Base-by-base conservation (phyloP, 2,797 vertebrate species). In the Miichthys miiuy region DNA sequence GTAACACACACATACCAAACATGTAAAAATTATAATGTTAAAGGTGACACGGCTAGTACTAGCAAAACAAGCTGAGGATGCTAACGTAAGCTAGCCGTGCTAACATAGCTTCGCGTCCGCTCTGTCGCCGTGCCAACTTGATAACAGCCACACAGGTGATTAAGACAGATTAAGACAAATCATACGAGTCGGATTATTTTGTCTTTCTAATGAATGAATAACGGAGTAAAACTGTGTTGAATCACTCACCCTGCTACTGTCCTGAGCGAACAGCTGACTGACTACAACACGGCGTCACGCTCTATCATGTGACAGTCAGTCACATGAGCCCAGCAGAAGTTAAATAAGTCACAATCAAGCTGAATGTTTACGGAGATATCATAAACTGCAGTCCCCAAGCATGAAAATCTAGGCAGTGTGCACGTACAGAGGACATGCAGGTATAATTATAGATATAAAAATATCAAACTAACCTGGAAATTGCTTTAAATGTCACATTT, bases 291-390 rank as follows among this genome's bases (percentile, higher is more conserved):
- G 6, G 61, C 90, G 90, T 92, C 89, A 91, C 90, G 61, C 25
- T 21, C 17, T 52, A 14, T 95, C 95, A 96, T 91, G 93, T 96
- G 95, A 94, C 88, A 12, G 47, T 6, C 13, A 5, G 84, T 95
- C 94, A 94, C 88, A 77, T 90, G 90, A 25, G 1, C 50, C 4
- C 16, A 30, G 52, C 77, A 54, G 4, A 2, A 41, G 52, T 46
- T 4, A 3, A 2, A 41, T 10, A 21, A 11, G 14, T 21, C 6
- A 47, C 11, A 12, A 2, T 7, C 14, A 16, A 12, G 20, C 54
- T 38, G 17, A 38, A 16, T 4, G 17, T 12, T 1, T 3, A 11
- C 23, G 14, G 18, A 42, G 18, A 3, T 10, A 38, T 17, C 3
- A 16, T 2, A 14, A 41, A 1, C 13, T 2, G 20, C 16, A 50